Base-by-base conservation (phyloP, 2,888 invertebrate species). In the Cerastis leucographa region DNA sequence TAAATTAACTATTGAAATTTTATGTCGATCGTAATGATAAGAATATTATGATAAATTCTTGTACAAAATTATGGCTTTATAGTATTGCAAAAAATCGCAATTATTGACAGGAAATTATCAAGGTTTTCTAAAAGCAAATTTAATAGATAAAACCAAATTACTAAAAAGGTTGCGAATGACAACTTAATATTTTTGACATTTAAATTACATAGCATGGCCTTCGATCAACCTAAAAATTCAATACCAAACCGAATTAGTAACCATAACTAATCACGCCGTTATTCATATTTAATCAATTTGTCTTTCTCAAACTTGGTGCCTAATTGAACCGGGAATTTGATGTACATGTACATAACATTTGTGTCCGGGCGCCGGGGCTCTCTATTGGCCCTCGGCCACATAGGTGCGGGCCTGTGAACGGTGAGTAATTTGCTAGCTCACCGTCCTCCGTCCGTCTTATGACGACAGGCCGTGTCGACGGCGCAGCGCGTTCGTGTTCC, bases 21-120 rank as follows among this genome's bases (percentile, higher is more conserved):
- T 56, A 14, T 29, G 3, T 29, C 17, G 7, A 59, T 17, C 17
- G 1, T 7, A 56, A 29, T 14, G 2, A 56, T 25, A 54, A 54
- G 12, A 54, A 54, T 29, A n/a, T 54, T 40, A 54, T 40, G 9
- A 22, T 44, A 17, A 22, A 2, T 25, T 12, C 46, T 65, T 65
- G 40, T 25, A 17, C 12, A 42, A 19, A 22, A 25, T 25, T n/a
- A 8, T 59, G 25, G 7, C n/a, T 14, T 35, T 56, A 12, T 6
- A 19, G 6, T 35, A 51, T 76, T 59, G 59, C 65, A 68, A 71
- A 61, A 42, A 29, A 22, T 66, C 0, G 3, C 7, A 14, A 42
- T 64, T 35, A 65, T 35, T 35, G 56, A 29, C 70, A 64, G 71
- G 76, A 80, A 80, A 80, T 80, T 6, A 59, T 68, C 62, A 80